These are phyloP conservation scores for Anoura caudifer DNA, from an alignment of 2,113 vertebrate genomes.

Conservation along the genomic window DNA sequence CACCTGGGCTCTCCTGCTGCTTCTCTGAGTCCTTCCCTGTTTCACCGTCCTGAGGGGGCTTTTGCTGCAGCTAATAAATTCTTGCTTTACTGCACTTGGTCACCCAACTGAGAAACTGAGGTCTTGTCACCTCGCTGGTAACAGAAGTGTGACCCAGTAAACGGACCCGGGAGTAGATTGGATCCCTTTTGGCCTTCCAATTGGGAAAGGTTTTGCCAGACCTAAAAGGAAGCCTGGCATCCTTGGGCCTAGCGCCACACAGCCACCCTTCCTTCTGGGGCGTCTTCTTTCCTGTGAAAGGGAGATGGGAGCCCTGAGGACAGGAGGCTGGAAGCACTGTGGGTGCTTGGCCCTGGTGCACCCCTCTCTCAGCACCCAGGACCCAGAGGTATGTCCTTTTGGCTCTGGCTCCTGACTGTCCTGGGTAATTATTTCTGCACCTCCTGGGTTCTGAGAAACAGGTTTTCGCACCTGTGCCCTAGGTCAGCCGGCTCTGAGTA, in stretches of 20 bases:
- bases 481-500: not conserved
- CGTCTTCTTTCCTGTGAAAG: not conserved
- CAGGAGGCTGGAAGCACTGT: not conserved
- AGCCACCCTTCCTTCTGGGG: not conserved
- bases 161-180: accelerated
- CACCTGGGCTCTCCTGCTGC: no score
- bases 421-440: not conserved
- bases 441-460: not conserved
- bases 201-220: not conserved
- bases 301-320: not conserved
- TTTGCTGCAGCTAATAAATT: no score
- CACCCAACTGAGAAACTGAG: no score
- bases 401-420: not conserved
- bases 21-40: no score
- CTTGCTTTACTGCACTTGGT: no score
- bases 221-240: not conserved
- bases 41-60: no score
- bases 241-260: not conserved
- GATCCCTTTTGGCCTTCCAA: not conserved
- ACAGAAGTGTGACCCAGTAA: not conserved
- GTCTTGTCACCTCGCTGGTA: no score
- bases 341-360: accelerated
- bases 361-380: no score
- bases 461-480: not conserved
- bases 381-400: not conserved